Evolutionary conservation across 2,888 invertebrate genomes (phyloP).

Genomic region (Chrysina gloriosa): DNA sequence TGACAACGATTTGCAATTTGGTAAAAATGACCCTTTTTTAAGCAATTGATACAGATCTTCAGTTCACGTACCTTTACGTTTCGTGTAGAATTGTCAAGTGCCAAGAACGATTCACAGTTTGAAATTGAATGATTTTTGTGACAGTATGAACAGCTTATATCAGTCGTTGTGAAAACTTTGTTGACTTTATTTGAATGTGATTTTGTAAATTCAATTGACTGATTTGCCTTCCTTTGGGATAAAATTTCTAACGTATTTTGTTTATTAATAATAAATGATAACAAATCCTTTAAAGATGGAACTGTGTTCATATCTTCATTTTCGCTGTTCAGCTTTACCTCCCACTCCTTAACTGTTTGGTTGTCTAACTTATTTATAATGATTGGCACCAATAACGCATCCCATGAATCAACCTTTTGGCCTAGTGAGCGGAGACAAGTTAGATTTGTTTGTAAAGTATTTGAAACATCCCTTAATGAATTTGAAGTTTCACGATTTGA

Average conservation of each 20-base stretch:
- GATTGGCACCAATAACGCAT: slow-evolving; percentile 14
- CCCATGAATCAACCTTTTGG: slow-evolving; percentile 18
- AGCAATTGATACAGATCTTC: slow-evolving; percentile 34
- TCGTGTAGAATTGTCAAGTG: slow-evolving; percentile 6
- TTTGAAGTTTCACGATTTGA: background rate
- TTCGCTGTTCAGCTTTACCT: slow-evolving; percentile 10
- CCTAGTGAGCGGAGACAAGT: slow-evolving; percentile 17
- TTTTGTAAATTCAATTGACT: background rate
- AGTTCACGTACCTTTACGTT: background rate
- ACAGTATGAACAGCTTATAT: background rate
- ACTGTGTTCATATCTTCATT: background rate
- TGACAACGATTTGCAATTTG: background rate
- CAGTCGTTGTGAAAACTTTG: background rate
- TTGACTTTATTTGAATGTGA: background rate
- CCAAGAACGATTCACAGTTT: slow-evolving; percentile 2
- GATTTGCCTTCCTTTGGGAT: too few species aligned
- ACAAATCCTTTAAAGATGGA: slow-evolving; percentile 19
- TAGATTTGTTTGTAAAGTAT: slow-evolving; percentile 12
- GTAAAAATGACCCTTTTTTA: slow-evolving; percentile 12
- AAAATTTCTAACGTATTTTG: slow-evolving; percentile 7
- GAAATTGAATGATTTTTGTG: slow-evolving; percentile 9
- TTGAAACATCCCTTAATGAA: background rate
- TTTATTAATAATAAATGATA: background rate
- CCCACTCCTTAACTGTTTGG: slow-evolving; percentile 8
- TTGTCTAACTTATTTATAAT: slow-evolving; percentile 4